Evolutionary conservation across 2,113 vertebrate species (phyloP), one percentile per base, ranked within the genome.

Genomic region (Ciconia maguari): DNA sequence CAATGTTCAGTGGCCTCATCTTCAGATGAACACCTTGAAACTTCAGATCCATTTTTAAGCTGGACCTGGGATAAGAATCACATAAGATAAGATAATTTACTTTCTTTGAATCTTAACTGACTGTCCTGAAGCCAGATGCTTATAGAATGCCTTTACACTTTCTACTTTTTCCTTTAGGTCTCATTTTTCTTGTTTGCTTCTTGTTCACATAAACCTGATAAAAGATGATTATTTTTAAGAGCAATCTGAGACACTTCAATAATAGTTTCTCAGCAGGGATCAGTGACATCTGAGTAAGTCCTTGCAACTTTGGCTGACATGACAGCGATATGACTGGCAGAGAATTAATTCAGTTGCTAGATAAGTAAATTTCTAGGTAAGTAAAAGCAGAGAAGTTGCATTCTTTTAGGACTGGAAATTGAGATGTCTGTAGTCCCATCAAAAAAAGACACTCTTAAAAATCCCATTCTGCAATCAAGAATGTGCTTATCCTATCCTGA

Each of bases 111-210:
- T 62, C 25, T 80, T 38, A 61, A 8, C 11, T 85, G 49, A 55
- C 46, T 90, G 7, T 29, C 13, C 34, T 69, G 44, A 78, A 89
- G 19, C 9, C 30, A 68, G 36, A 60, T 71, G 13, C 1, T 32
- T 77, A 48, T 16, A 72, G 44, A 86, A 55, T 48, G 4, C 22
- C 17, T 64, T 79, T 44, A 19, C 20, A 12, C 16, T 80, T 94
- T 78, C 32, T 80, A 9, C 13, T 64, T 81, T 89, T 87, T 64
- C 26, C 16, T 87, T 76, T 52, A 65, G 1, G 0, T 82, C 26
- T 68, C 24, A 24, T 89, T 95, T 96, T 89, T 87, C 46, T 89
- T 78, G 41, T 81, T 89, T 85, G n/a, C n/a, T 89, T 82, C 72
- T 87, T 83, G 29, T 57, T 93, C 70, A 74, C 18, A 48, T 51